Evolutionary conservation across 2,797 vertebrate species (phyloP).

Genomic region (Etheostoma nigrum): DNA sequence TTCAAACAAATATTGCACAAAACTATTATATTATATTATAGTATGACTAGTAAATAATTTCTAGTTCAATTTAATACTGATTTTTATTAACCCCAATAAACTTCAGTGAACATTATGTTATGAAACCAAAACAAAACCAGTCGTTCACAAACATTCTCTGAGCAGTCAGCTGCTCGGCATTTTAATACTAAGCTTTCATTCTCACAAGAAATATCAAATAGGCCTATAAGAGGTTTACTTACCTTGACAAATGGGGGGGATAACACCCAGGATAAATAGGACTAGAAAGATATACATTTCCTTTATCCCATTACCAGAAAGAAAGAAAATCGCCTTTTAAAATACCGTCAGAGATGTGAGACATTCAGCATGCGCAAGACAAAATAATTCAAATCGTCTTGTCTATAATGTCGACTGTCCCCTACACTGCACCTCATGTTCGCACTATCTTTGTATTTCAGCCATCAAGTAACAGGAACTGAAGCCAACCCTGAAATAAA

Average conservation of each 20-base stretch:
- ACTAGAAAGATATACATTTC: slow-evolving; percentile 40
- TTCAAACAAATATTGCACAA: background rate
- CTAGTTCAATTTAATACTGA: background rate
- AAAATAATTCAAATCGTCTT: background rate
- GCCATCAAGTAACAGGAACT: slow-evolving; percentile 72
- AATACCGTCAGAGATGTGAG: background rate
- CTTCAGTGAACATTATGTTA: background rate
- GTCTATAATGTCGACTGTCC: background rate
- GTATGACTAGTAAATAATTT: background rate
- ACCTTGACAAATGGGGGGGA: slow-evolving; percentile 46
- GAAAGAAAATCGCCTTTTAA: background rate
- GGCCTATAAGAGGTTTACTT: slow-evolving; percentile 12
- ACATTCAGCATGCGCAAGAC: background rate
- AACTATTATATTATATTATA: background rate
- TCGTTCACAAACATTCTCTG: background rate
- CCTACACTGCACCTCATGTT: background rate
- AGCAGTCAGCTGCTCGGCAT: background rate
- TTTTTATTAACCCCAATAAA: background rate
- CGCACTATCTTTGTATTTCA: background rate
- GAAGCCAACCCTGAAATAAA: slow-evolving; percentile 60
- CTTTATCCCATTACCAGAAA: background rate
- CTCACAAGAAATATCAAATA: background rate
- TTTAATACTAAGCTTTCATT: background rate
- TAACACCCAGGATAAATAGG: slow-evolving; percentile 13
- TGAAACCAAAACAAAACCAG: slow-evolving; percentile 44